Base-by-base conservation (phyloP, 2,888 invertebrate genomes). In the Xestia sexstrigata region DNA sequence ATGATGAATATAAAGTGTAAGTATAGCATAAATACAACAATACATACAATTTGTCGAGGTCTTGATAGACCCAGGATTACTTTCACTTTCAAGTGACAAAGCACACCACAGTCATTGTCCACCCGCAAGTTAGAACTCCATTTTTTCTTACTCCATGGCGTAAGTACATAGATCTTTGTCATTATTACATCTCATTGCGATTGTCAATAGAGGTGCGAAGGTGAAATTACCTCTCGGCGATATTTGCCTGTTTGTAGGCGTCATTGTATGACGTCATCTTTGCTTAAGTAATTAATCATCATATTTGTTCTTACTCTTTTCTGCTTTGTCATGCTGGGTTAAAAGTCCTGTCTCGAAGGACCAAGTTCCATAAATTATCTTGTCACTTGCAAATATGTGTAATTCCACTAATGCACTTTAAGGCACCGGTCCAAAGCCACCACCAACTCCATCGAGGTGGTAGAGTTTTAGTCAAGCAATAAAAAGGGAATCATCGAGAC, bases 151-250 rank as follows among this genome's bases (percentile, higher is more conserved):
- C 20, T 75, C 82, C 13, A 6, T 81, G 45, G 7, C 7, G 23
- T 8, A 4, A 23, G 35, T 62, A 84, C 75, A 78, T 60, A 60
- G 55, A 49, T 75, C 63, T 71, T 71, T 26, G 68, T 78, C 76
- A 74, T 69, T 77, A 79, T 70, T 74, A 66, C 67, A 70, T 79
- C 76, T 79, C 71, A 30, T 58, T 81, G 63, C 82, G 75, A 70
- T 69, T 80, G 81, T 84, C 72, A 87, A 84, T 80, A 86, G 42
- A 84, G 84, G 84, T 63, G 87, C 65, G 81, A 74, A 86, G 76
- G 76, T 82, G 88, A 88, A 87, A 82, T 83, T 84, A 83, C 79
- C 62, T 74, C 17, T 55, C 58, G 47, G 26, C 71, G 69, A 86
- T 74, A 71, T 79, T 84, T 86, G 30, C 55, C 5, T 47, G 49